phyloP scores from a whole-genome alignment of 92 coral and sea anemone genomes.

The Paragorgia papillata region DNA sequence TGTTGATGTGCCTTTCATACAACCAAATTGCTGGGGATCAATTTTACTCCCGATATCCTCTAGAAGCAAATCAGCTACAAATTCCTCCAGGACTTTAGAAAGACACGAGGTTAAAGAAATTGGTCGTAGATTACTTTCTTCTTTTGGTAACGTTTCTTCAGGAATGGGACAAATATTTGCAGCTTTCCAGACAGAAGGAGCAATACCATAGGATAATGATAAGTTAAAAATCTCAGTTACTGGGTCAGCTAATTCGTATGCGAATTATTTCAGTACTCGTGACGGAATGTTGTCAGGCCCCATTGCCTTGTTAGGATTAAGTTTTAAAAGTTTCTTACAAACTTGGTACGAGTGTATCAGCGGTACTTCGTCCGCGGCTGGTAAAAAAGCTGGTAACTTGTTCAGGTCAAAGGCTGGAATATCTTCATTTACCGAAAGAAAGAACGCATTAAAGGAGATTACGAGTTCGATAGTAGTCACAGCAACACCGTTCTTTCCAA shows the following conservation, averaged over 20 bases:
- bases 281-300: slow-evolving; percentile 11
- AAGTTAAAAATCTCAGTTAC: slow-evolving; percentile 1
- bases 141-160: neutral
- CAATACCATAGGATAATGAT: neutral
- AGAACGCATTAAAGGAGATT: neutral
- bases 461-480: neutral
- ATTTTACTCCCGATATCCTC: slow-evolving; percentile 30
- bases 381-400: slow-evolving; percentile 30
- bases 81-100: slow-evolving; percentile 35
- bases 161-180: slow-evolving; percentile 13
- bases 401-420: slow-evolving; percentile 27
- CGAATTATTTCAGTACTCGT: slow-evolving; percentile 2
- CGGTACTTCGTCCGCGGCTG: slow-evolving; percentile 8
- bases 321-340: neutral
- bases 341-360: neutral
- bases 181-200: slow-evolving; percentile 30
- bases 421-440: slow-evolving; percentile 1
- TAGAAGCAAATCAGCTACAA: slow-evolving; percentile 32
- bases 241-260: slow-evolving; percentile 14
- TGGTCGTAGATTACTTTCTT: slow-evolving; percentile 26
- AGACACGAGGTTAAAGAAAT: slow-evolving; percentile 23
- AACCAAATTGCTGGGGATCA: slow-evolving; percentile 34
- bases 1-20: slow-evolving; percentile 13
- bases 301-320: neutral
- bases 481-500: slow-evolving; percentile 12